These are phyloP conservation scores for Phania funesta DNA, from an alignment of 2,888 invertebrate genomes.

Conservation along the genomic window DNA sequence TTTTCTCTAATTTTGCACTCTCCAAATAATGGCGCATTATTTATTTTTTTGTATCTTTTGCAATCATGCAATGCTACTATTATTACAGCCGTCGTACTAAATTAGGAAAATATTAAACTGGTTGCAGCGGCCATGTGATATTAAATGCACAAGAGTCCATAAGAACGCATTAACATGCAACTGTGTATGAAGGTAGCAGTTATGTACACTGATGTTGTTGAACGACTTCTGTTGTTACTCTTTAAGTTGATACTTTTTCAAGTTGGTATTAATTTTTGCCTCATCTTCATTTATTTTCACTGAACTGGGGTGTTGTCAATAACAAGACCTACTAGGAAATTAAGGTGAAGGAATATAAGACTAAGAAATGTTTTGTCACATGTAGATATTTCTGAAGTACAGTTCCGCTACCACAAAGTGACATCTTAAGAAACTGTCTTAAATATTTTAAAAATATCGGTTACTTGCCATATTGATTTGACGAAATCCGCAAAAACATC, in stretches of 20 bases:
- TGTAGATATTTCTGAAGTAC: too few species aligned
- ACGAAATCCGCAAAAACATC: too few species aligned
- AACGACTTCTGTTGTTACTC: conserved; percentile 77
- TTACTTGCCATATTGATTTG: too few species aligned
- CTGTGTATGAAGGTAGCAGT: neutral
- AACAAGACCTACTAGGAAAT: conserved; percentile 12
- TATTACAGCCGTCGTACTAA: conserved; percentile 60
- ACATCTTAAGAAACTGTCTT: too few species aligned
- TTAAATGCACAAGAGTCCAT: neutral
- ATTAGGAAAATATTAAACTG: conserved; percentile 49
- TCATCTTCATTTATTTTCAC: conserved; percentile 23
- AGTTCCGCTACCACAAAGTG: too few species aligned
- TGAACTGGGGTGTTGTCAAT: neutral
- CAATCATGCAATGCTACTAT: conserved; percentile 67
- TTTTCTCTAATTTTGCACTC: conserved; percentile 67
- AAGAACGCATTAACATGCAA: neutral
- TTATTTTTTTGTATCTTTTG: conserved; percentile 12
- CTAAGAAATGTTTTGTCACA: too few species aligned
- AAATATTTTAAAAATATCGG: too few species aligned
- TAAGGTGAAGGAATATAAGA: neutral
- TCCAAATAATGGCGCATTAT: conserved; percentile 65
- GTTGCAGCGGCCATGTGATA: conserved; percentile 41
- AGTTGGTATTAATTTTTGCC: conserved; percentile 19
- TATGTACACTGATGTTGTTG: conserved; percentile 62
- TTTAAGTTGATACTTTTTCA: conserved; percentile 66